phyloP scores from a whole-genome alignment of 2,113 vertebrate genomes.

The Leiothrix lutea region DNA sequence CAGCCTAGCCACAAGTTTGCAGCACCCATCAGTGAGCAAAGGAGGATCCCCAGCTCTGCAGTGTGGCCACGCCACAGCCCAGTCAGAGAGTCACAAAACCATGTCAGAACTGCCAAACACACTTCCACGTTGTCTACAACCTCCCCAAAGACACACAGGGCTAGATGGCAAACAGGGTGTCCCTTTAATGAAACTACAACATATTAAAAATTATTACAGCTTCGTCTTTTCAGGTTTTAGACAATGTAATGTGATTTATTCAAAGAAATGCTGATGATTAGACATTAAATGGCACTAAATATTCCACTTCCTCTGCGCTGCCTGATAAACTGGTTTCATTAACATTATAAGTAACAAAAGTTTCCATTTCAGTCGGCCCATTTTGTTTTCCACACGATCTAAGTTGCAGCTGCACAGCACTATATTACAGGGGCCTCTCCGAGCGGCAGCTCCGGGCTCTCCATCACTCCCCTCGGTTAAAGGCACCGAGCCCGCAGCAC shows the following conservation, averaged over 20 bases:
- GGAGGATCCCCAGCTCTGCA: accelerated
- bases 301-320: conserved; percentile 74
- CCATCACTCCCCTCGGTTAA: conserved; percentile 40
- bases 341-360: conserved; percentile 78
- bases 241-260: conserved; percentile 78
- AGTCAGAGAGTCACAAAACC: neutral
- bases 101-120: neutral
- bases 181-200: conserved; percentile 70
- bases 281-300: conserved; percentile 77
- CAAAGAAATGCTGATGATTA: conserved; percentile 77
- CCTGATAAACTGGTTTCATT: conserved; percentile 78
- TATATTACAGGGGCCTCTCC: conserved; percentile 47
- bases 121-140: neutral
- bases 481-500: neutral
- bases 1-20: neutral
- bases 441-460: conserved; percentile 43
- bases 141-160: neutral
- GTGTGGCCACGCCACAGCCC: accelerated
- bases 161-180: conserved; percentile 56
- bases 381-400: conserved; percentile 66
- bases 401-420: conserved; percentile 73
- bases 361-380: conserved; percentile 75
- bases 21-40: neutral
- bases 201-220: conserved; percentile 73
- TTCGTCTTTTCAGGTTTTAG: conserved; percentile 74